phyloP scores from a whole-genome alignment of 2,888 invertebrate genomes.

The Argyra leucocephala region DNA sequence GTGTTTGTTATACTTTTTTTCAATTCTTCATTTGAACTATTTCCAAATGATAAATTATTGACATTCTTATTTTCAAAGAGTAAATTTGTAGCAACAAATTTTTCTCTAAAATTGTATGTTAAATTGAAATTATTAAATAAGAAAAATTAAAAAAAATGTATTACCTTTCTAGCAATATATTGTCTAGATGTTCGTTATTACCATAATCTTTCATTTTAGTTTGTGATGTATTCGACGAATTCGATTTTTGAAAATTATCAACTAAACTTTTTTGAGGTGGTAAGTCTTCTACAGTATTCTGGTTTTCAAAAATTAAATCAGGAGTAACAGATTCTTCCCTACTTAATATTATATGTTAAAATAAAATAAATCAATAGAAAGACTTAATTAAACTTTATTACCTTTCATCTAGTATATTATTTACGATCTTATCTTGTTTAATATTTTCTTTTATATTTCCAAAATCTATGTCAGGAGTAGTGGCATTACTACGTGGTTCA shows the following conservation, averaged over 20 bases:
- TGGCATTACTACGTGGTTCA: not conserved
- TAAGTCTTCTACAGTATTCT: not conserved
- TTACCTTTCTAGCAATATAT: too few species aligned
- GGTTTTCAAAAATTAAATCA: conserved; percentile 10
- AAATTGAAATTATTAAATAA: too few species aligned
- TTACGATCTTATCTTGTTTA: not conserved
- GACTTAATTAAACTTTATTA: not conserved
- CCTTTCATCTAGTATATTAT: not conserved
- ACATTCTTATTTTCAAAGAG: too few species aligned
- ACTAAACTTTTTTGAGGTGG: too few species aligned
- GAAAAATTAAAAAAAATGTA: too few species aligned
- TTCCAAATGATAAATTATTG: too few species aligned
- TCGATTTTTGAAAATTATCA: too few species aligned
- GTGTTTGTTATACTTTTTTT: not conserved
- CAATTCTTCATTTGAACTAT: not conserved
- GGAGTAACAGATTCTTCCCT: conserved; percentile 12
- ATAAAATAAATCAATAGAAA: not conserved
- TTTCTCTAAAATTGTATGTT: too few species aligned
- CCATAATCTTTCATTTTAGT: too few species aligned
- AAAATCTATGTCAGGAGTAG: conserved; percentile 16
- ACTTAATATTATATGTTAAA: not conserved
- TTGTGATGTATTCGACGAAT: too few species aligned
- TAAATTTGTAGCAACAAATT: too few species aligned
- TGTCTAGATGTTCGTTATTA: too few species aligned
- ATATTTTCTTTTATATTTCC: conserved; percentile 7